Conservation (phyloP, 1,140 invertebrate genomes). For the Agrilus planipennis region DNA sequence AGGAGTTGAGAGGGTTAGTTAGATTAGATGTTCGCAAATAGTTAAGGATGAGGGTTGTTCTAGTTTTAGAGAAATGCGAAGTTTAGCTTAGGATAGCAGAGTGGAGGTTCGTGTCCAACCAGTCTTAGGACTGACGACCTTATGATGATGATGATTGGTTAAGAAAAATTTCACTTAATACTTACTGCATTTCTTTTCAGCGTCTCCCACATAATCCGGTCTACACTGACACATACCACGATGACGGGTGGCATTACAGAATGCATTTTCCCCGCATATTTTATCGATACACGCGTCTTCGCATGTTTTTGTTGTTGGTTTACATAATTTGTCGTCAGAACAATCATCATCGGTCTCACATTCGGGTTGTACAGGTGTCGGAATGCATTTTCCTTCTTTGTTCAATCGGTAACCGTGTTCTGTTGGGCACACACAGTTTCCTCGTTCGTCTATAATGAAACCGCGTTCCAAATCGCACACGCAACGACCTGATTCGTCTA, state of each 20-base stretch:
- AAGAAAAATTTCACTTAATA: too few species aligned
- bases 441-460: constrained; percentile 58
- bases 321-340: constrained; percentile 62
- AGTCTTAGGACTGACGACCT: too few species aligned
- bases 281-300: constrained; percentile 59
- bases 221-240: constrained; percentile 65
- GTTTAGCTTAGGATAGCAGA: too few species aligned
- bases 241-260: constrained; percentile 69
- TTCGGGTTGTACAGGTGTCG: constrained; percentile 39
- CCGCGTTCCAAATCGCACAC: constrained; percentile 67
- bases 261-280: constrained; percentile 62
- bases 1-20: too few species aligned
- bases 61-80: too few species aligned
- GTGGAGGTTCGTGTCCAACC: too few species aligned
- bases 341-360: constrained; percentile 68
- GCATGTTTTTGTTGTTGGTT: constrained; percentile 52
- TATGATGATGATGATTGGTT: too few species aligned
- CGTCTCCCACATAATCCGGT: constrained; percentile 54
- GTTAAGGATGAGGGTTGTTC: too few species aligned
- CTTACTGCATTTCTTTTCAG: constrained; percentile 55
- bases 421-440: constrained; percentile 64
- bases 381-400: constrained; percentile 50
- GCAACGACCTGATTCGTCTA: constrained; percentile 65
- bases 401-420: constrained; percentile 59
- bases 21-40: too few species aligned